Conservation (phyloP, 2,888 invertebrate genomes). For the Resseliella maxima region DNA sequence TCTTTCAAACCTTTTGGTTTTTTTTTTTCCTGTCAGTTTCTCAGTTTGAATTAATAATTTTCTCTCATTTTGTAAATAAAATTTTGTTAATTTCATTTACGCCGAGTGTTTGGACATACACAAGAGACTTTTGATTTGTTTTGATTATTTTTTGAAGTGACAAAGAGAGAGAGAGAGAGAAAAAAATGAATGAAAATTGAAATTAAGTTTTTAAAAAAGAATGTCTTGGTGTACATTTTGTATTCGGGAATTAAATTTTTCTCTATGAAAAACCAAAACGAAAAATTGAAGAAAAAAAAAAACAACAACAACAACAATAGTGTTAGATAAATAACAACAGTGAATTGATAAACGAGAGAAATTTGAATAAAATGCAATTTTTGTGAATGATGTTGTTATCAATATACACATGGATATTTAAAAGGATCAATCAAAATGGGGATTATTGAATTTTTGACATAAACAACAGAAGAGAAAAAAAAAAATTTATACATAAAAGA, state of each 20-base stretch:
- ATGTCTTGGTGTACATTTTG: too few species aligned
- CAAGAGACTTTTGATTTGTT: background rate
- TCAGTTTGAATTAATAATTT: background rate
- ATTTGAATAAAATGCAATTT: background rate
- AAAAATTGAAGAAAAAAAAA: too few species aligned
- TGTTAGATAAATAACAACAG: background rate
- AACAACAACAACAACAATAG: too few species aligned
- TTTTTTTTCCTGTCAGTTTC: background rate
- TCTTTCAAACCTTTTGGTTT: background rate
- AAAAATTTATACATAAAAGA: too few species aligned
- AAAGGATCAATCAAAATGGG: background rate
- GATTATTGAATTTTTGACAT: background rate
- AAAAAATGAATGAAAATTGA: background rate
- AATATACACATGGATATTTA: conserved; percentile 29
- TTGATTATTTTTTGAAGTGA: background rate
- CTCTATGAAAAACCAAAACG: too few species aligned
- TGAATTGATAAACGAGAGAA: background rate
- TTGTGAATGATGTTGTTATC: background rate
- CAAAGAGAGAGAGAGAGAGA: background rate
- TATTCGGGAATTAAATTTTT: too few species aligned
- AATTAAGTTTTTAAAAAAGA: background rate
- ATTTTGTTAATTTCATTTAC: background rate
- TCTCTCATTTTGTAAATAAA: background rate
- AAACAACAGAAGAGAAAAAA: background rate
- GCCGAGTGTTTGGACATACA: background rate